Conservation (phyloP, 2,888 invertebrate species). For the Acanthopleura granulata region DNA sequence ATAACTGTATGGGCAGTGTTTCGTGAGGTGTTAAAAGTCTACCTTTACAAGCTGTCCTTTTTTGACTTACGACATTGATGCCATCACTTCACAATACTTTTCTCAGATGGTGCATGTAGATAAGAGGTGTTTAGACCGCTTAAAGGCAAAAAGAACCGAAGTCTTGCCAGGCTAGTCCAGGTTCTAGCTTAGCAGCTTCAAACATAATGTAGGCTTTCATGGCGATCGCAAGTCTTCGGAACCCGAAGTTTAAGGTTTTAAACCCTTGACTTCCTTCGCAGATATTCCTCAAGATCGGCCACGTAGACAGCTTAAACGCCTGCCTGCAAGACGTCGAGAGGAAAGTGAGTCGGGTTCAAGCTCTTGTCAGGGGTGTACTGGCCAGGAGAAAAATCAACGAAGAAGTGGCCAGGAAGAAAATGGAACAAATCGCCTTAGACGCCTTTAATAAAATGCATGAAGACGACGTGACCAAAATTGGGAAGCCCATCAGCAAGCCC, state of each 20-base stretch:
- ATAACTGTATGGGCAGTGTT: no score
- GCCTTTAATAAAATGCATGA: conserved; percentile 25
- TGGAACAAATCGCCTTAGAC: conserved; percentile 33
- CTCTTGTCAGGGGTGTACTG: conserved; percentile 36
- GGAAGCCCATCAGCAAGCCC: conserved; percentile 8
- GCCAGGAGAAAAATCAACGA: conserved; percentile 28
- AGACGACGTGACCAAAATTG: conserved; percentile 18
- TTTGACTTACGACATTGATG: no score
- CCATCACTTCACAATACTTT: no score
- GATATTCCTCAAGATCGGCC: conserved; percentile 32
- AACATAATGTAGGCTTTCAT: conserved; percentile 7
- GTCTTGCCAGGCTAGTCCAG: no score
- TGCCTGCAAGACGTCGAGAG: conserved; percentile 30
- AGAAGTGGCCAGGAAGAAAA: conserved; percentile 22
- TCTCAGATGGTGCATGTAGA: no score
- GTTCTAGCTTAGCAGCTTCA: neutral
- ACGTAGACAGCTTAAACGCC: conserved; percentile 34
- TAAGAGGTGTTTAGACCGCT: no score
- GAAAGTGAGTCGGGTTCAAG: conserved; percentile 35
- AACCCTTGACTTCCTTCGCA: conserved; percentile 21
- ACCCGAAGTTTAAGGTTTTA: neutral
- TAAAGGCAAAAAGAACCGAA: no score
- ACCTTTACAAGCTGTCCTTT: no score
- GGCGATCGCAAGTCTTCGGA: neutral
- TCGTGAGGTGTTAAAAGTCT: no score